These are phyloP conservation scores for Helicoverpa armigera DNA, from an alignment of 1,140 invertebrate genomes.

Conservation along the genomic window DNA sequence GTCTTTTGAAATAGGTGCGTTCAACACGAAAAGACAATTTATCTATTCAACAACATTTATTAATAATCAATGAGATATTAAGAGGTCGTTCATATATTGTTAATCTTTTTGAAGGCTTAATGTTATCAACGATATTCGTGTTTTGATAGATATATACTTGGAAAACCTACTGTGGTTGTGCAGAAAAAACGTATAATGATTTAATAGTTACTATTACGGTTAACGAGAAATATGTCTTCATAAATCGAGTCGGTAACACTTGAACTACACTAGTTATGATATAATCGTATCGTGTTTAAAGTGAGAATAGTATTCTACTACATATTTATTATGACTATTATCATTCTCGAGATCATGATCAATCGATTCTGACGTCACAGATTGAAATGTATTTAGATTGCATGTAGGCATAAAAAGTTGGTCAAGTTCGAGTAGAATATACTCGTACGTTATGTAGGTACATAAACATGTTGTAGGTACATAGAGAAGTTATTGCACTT, in stretches of 20 bases:
- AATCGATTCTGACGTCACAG: constrained; percentile 19
- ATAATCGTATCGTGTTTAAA: constrained; percentile 25
- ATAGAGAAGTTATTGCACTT: background rate
- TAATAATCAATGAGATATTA: constrained; percentile 41
- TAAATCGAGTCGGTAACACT: constrained; percentile 26
- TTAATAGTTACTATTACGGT: background rate
- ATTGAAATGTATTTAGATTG: constrained; percentile 20
- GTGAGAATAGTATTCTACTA: constrained; percentile 38
- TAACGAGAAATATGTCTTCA: constrained; percentile 30
- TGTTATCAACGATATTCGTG: background rate
- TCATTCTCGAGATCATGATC: constrained; percentile 17
- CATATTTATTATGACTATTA: constrained; percentile 42
- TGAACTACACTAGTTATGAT: constrained; percentile 14
- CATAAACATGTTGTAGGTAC: background rate
- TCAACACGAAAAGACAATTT: constrained; percentile 48
- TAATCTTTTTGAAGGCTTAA: constrained; percentile 35
- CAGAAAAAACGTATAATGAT: background rate
- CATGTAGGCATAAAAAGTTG: constrained; percentile 6
- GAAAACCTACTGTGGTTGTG: background rate
- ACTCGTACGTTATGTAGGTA: background rate
- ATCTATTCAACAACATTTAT: constrained; percentile 42
- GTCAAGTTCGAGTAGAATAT: constrained; percentile 3
- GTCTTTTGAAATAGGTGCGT: constrained; percentile 43
- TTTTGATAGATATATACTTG: no score
- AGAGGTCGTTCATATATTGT: constrained; percentile 20